Base-by-base conservation (phyloP, 2,888 invertebrate genomes). In the Antheraea assamensis region DNA sequence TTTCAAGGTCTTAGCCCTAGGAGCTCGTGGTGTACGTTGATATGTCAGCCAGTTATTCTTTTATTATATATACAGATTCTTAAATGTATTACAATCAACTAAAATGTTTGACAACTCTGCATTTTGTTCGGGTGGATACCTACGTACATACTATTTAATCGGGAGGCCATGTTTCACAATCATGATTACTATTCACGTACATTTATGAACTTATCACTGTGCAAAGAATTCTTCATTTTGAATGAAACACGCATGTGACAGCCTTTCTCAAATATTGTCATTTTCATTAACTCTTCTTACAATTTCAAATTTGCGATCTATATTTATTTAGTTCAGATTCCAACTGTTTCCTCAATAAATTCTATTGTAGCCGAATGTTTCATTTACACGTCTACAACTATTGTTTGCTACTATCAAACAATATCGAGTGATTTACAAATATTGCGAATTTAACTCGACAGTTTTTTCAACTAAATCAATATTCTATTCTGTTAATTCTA, bases 401-500 rank as follows among this genome's bases (percentile, higher is more conserved):
- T 35, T 66, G 35, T 66, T 66, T 66, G 21, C 66, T 21, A 21
- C 5, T 10, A 61, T 13, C 21, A 31, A 10, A 66, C 31, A 35
- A 30, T 17, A 66, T 21, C 8, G 19, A 66, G 21, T 35, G 35
- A 19, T 31, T 24, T 24, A 21, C 31, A 66, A 24, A 66, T 7
- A 31, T 31, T 7, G 66, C 30, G 4, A 30, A 21, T 7, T 66
- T 21, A 64, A 66, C 7, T 21, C 31, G 24, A 66, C 66, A 66
- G 21, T 30, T 66, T 66, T 66, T 30, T 66, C 66, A 31, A 30
- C 7, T 35, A 31, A 31, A 35, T 66, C 35, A 66, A 66, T 66
- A 66, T 66, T 66, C 19, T 66, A 30, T n/a, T 66, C 35, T 66
- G 31, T 66, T 66, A 35, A 21, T 3, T 31, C 66, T 66, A 66